phyloP scores from a whole-genome alignment of 2,797 vertebrate genomes.

The Hoplostethus atlanticus region DNA sequence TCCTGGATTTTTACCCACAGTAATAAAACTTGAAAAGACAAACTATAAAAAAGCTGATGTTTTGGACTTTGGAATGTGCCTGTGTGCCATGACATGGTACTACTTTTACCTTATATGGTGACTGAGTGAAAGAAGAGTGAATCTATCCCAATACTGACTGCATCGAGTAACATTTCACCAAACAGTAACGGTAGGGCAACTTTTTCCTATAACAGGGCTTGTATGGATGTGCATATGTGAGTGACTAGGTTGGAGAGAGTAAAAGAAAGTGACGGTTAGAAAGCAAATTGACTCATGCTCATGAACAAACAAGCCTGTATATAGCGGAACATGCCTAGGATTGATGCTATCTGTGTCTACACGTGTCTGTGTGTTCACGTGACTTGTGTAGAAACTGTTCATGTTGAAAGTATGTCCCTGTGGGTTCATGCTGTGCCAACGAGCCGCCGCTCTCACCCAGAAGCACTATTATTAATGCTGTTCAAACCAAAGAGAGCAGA shows the following conservation, averaged over 20 bases:
- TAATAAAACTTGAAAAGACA: conserved; percentile 72
- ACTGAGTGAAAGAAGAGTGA: conserved; percentile 57
- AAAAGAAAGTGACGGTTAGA: conserved; percentile 25
- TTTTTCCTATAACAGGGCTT: conserved; percentile 36
- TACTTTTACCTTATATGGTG: conserved; percentile 75
- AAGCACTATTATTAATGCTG: conserved; percentile 25
- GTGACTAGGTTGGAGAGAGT: conserved; percentile 14
- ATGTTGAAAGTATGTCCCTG: conserved; percentile 43
- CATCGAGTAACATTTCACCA: conserved; percentile 52
- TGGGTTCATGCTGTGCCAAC: conserved; percentile 61
- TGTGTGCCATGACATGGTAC: conserved; percentile 77
- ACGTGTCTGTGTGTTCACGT: conserved; percentile 15
- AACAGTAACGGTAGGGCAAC: conserved; percentile 48
- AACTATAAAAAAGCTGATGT: conserved; percentile 59
- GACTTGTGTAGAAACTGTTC: conserved; percentile 13
- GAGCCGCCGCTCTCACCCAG: conserved; percentile 18
- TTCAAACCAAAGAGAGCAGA: conserved; percentile 18
- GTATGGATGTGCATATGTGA: conserved; percentile 36
- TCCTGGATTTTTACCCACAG: conserved; percentile 64
- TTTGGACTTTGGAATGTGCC: conserved; percentile 69
- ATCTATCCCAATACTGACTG: conserved; percentile 47
- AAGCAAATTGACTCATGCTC: conserved; percentile 31
- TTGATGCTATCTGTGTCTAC: conserved; percentile 19
- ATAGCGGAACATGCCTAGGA: conserved; percentile 23
- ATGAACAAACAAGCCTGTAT: conserved; percentile 51